Percentiles rank a stretch among this genome's conserved stretches.
These are phyloP conservation scores for Conger conger DNA, from an alignment of 2,113 vertebrate species.

Conservation along the genomic window DNA sequence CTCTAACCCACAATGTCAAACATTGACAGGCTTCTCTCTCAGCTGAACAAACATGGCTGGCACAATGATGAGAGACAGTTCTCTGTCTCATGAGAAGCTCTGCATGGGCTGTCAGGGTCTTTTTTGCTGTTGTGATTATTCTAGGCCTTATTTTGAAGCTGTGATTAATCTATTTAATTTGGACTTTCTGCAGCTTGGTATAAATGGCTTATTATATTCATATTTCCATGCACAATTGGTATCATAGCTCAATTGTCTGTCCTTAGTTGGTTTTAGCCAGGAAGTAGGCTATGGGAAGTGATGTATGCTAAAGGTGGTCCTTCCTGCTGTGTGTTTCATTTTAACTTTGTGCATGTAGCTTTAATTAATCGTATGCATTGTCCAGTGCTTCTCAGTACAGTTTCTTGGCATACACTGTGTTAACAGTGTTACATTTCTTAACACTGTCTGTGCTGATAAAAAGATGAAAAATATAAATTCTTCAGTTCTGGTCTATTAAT, in stretches of 20 bases:
- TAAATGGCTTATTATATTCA: neutral
- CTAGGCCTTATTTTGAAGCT: neutral
- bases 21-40: slow-evolving; percentile 30
- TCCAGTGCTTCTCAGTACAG: neutral
- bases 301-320: neutral
- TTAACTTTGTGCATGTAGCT: neutral
- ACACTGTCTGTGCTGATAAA: neutral
- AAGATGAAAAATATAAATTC: too few species aligned
- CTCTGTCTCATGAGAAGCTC: neutral
- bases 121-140: neutral
- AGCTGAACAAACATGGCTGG: slow-evolving; percentile 41
- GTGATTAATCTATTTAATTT: neutral
- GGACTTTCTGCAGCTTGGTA: neutral
- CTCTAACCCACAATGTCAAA: slow-evolving; percentile 22
- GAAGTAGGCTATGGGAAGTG: neutral
- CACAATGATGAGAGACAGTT: slow-evolving; percentile 30
- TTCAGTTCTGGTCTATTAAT: too few species aligned
- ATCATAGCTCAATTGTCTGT: neutral
- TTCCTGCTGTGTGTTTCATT: neutral
- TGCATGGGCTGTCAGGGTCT: neutral
- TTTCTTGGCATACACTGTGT: neutral
- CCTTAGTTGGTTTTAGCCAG: neutral
- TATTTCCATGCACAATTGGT: neutral
- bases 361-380: neutral
- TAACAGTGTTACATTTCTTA: neutral